These are phyloP conservation scores for Cydia fagiglandana DNA, from an alignment of 1,140 invertebrate genomes.

Conservation along the genomic window DNA sequence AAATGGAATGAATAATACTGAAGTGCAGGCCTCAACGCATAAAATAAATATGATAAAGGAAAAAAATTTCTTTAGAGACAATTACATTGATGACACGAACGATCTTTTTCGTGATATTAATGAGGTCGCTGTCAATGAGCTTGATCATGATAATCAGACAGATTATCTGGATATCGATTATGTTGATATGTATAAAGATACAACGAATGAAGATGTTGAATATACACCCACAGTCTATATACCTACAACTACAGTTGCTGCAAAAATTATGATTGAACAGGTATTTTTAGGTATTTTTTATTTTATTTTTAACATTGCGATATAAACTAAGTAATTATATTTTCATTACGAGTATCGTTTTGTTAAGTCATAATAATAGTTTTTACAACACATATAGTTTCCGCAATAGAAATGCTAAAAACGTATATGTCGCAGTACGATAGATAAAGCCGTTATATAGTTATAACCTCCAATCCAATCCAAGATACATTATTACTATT, in stretches of 20 bases:
- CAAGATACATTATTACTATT: too few relatives aligned
- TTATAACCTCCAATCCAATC: too few relatives aligned
- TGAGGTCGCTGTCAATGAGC: constrained; percentile 39
- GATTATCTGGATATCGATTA: constrained; percentile 70
- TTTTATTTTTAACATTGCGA: too few relatives aligned
- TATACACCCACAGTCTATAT: constrained; percentile 42
- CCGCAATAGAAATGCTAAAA: too few relatives aligned
- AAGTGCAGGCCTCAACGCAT: background rate
- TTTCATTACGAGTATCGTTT: too few relatives aligned
- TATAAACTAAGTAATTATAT: too few relatives aligned
- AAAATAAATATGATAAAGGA: background rate
- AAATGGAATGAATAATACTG: background rate
- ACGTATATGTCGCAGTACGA: too few relatives aligned
- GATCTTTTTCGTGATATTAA: constrained; percentile 13
- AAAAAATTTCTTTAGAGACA: background rate
- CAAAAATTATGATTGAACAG: constrained; percentile 33
- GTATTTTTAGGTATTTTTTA: background rate
- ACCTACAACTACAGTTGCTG: constrained; percentile 27
- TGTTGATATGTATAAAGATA: constrained; percentile 69
- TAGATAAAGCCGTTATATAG: too few relatives aligned
- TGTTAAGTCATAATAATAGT: too few relatives aligned
- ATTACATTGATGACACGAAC: constrained; percentile 9
- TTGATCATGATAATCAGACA: constrained; percentile 54
- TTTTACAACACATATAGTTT: too few relatives aligned
- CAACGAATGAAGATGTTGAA: constrained; percentile 58